Evolutionary conservation across 2,113 vertebrate genomes (phyloP).

Genomic region (Syngnathoides biaculeatus): DNA sequence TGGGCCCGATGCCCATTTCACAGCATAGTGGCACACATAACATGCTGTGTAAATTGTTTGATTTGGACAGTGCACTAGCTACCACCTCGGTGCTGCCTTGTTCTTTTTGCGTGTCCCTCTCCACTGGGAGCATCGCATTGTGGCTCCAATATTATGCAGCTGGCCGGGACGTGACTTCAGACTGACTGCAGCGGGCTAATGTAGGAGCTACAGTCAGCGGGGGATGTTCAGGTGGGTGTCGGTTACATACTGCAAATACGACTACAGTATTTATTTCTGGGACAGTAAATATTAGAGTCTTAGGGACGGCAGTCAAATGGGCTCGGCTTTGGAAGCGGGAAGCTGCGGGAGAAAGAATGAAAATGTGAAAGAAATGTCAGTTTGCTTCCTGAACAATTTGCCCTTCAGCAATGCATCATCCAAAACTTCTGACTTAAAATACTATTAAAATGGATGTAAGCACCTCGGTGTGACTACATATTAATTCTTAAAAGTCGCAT

Average conservation of each 20-base stretch:
- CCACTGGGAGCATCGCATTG: neutral
- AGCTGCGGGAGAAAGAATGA: neutral
- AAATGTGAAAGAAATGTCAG: neutral
- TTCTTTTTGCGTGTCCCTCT: neutral
- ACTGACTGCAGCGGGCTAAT: neutral
- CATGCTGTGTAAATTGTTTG: constrained; percentile 1
- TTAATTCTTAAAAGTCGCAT: too few species aligned
- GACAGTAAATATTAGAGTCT: neutral
- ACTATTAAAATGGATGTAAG: neutral
- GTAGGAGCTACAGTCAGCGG: neutral
- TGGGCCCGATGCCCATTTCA: constrained; percentile 21
- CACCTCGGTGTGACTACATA: too few species aligned
- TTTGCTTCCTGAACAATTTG: neutral
- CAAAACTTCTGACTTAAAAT: neutral
- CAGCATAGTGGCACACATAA: constrained; percentile 13
- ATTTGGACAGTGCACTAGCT: neutral
- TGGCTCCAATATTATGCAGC: neutral
- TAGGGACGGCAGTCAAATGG: neutral
- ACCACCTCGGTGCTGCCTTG: neutral
- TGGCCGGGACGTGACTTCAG: neutral
- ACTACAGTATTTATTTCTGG: neutral
- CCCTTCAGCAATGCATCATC: neutral
- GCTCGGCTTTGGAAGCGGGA: neutral
- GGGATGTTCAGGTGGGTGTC: neutral
- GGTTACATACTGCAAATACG: neutral